Base-by-base conservation (phyloP, 2,113 vertebrate genomes). In the Symphodus melops region DNA sequence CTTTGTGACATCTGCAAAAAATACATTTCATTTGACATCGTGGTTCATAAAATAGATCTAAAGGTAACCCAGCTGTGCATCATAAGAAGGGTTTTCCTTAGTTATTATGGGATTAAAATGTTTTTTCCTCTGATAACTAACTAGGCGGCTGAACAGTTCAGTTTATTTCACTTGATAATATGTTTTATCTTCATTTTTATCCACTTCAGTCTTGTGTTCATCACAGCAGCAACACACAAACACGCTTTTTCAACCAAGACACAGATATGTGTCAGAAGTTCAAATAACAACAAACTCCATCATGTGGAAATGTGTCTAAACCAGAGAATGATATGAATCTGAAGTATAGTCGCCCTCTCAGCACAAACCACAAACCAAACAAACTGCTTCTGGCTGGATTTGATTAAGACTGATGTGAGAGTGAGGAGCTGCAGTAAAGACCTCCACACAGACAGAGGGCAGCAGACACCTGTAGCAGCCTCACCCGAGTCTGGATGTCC, bases 381-480 rank as follows among this genome's bases (percentile, higher is more conserved):
- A 75, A 68, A 60, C 67, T 63, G 68, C 59, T 63, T 77, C 59
- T 41, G 70, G 17, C 76, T 66, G 77, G 74, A 67, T 75, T 51
- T 68, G 58, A 77, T 85, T 67, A 67, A 21, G 8, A 19, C 4
- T 52, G 62, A 49, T 67, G 46, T 79, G 42, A 19, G 13, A 13
- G 28, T 3, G 16, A 57, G 19, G 12, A 37, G 28, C 72, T 58
- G 81, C 62, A 83, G 57, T 79, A 37, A 19, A 13, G 11, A 74
- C 79, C 63, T 81, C 71, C 80, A 17, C 54, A 80, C 66, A 82
- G 72, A 62, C 79, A 87, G 72, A 89, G 72, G 82, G 66, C 36
- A 39, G 85, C 86, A 71, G 86, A 89, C 58, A 81, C 54, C 12
- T 17, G 62, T 64, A 64, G 67, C 54, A 78, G 70, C 44, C 13